Evolutionary conservation across 2,113 vertebrate species (phyloP).

Genomic region (Tichodroma muraria): DNA sequence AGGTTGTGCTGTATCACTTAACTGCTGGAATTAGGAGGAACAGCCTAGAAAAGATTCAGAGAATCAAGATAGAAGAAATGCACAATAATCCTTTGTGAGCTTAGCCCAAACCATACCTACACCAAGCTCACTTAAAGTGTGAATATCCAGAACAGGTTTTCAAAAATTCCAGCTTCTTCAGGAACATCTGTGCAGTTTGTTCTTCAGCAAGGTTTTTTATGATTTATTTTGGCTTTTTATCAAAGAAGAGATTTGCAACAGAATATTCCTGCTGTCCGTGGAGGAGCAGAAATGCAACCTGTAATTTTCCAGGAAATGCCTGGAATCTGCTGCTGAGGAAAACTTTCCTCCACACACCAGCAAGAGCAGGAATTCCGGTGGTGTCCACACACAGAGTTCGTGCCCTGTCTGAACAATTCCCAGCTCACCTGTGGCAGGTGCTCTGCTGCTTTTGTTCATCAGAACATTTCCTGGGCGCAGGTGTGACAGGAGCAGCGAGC

Average conservation of each 20-base stretch:
- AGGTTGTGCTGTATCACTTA: neutral
- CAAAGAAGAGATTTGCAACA: neutral
- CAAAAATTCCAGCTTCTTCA: neutral
- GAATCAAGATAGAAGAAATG: neutral
- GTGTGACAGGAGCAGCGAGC: neutral
- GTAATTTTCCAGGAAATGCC: neutral
- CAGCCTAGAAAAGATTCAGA: neutral
- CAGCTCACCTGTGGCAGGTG: neutral
- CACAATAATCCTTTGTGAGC: neutral
- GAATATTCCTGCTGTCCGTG: neutral
- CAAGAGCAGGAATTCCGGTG: neutral
- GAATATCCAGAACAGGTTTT: neutral
- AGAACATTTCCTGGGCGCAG: neutral
- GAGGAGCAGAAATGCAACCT: neutral
- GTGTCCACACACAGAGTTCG: neutral
- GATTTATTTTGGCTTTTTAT: neutral
- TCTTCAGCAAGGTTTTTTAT: neutral
- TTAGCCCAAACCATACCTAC: neutral
- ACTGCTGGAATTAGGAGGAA: neutral
- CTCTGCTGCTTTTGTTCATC: neutral
- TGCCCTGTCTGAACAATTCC: neutral
- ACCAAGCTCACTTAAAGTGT: neutral
- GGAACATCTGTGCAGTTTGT: neutral
- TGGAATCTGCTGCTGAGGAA: neutral
- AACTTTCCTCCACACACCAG: neutral